Conservation (phyloP, 2,797 vertebrate species). For the Spizella passerina region DNA sequence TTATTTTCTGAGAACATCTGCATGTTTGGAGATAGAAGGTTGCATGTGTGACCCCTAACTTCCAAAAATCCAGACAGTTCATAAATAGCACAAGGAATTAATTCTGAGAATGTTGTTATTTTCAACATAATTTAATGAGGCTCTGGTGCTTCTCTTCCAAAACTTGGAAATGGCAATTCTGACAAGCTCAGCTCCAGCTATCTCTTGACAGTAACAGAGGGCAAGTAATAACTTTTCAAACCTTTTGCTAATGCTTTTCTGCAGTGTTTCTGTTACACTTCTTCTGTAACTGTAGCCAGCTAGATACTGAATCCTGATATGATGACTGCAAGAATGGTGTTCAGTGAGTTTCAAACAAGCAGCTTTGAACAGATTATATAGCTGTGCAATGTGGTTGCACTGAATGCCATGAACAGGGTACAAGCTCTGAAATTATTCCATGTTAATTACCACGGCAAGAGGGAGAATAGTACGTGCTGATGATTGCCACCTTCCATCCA, state of each 20-base stretch:
- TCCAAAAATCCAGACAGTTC: background rate
- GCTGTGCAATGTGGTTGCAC: background rate
- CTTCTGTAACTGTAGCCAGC: background rate
- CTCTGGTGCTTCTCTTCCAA: background rate
- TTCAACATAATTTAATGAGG: background rate
- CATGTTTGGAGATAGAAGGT: background rate
- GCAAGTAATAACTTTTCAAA: background rate
- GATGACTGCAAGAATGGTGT: background rate
- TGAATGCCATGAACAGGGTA: background rate
- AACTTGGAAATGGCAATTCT: background rate
- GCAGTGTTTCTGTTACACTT: background rate
- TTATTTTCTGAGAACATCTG: conserved; percentile 23
- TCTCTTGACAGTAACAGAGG: background rate
- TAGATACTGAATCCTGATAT: background rate
- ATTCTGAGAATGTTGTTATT: background rate
- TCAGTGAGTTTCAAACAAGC: background rate
- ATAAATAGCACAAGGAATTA: background rate
- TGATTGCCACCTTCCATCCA: background rate
- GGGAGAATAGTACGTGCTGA: background rate
- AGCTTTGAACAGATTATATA: background rate
- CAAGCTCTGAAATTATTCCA: background rate
- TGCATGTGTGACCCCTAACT: background rate
- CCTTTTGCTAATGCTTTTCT: background rate
- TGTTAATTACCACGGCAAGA: background rate
- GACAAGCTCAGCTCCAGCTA: background rate